These are phyloP conservation scores for Biston stratarius DNA, from an alignment of 2,888 invertebrate species.

Conservation along the genomic window DNA sequence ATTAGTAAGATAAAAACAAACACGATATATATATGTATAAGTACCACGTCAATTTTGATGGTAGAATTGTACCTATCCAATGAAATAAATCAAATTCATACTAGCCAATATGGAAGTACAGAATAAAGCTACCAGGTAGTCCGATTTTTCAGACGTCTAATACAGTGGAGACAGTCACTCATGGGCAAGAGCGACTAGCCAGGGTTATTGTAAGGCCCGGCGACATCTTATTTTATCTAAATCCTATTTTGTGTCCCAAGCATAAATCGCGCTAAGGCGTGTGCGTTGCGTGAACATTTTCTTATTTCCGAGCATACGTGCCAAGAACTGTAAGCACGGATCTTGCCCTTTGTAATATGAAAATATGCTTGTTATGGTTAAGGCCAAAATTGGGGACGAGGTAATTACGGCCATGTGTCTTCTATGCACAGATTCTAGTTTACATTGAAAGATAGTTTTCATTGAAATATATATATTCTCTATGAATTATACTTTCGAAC, in stretches of 20 bases:
- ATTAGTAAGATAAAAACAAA: too few species aligned
- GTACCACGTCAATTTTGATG: too few species aligned
- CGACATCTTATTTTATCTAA: conserved; percentile 81
- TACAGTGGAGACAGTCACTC: conserved; percentile 12
- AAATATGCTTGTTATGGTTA: conserved; percentile 50
- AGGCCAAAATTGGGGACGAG: conserved; percentile 43
- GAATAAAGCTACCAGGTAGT: background rate
- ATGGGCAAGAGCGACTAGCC: conserved; percentile 55
- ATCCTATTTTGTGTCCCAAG: conserved; percentile 83
- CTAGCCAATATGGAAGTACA: too few species aligned
- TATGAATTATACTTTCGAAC: too few species aligned
- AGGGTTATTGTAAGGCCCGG: conserved; percentile 64
- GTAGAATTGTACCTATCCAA: too few species aligned
- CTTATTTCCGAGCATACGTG: conserved; percentile 83
- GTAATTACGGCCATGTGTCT: conserved; percentile 31
- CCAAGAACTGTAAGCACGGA: conserved; percentile 81
- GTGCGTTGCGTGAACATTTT: conserved; percentile 82
- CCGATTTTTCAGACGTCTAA: background rate
- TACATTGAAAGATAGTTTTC: conserved; percentile 2
- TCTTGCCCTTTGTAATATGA: conserved; percentile 58
- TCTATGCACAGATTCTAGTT: conserved; percentile 12
- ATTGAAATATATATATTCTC: too few species aligned
- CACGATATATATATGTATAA: too few species aligned
- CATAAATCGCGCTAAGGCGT: conserved; percentile 83
- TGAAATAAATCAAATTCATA: too few species aligned